Conservation (phyloP, 2,888 invertebrate genomes). For the Zelleria hepariella region DNA sequence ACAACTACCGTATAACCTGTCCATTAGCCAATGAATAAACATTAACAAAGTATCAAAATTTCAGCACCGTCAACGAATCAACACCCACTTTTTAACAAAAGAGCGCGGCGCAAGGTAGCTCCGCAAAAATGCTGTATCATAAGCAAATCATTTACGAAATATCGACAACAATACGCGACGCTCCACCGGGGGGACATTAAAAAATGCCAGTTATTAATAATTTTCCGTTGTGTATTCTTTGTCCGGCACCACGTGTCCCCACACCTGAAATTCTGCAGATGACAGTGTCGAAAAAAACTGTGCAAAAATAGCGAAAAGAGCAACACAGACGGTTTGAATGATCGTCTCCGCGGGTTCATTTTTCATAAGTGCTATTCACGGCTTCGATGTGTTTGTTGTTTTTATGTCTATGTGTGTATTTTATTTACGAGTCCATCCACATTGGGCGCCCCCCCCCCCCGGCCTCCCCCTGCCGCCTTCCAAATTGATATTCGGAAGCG, state of each 20-base stretch:
- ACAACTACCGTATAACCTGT: slow-evolving; percentile 45
- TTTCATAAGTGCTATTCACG: slow-evolving; percentile 72
- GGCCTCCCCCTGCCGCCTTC: slow-evolving; percentile 33
- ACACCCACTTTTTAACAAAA: slow-evolving; percentile 48
- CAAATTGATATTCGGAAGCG: slow-evolving; percentile 69
- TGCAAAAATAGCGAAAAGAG: slow-evolving; percentile 43
- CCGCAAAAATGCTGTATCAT: slow-evolving; percentile 58
- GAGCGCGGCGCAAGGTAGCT: slow-evolving; percentile 37
- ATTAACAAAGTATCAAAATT: slow-evolving; percentile 39
- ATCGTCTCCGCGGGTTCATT: slow-evolving; percentile 72
- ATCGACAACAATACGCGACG: slow-evolving; percentile 68
- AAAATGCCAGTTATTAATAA: slow-evolving; percentile 71
- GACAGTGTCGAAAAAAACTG: slow-evolving; percentile 62
- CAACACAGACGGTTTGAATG: slow-evolving; percentile 72
- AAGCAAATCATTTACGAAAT: slow-evolving; percentile 70
- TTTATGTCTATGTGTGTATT: slow-evolving; percentile 25
- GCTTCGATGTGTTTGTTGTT: slow-evolving; percentile 64
- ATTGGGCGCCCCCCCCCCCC: slow-evolving; percentile 24
- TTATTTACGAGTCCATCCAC: slow-evolving; percentile 48
- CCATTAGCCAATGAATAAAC: slow-evolving; percentile 65
- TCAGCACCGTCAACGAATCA: slow-evolving; percentile 42
- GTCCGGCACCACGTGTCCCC: slow-evolving; percentile 66
- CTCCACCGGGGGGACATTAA: slow-evolving; percentile 51
- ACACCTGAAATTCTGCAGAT: slow-evolving; percentile 67
- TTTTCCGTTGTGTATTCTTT: slow-evolving; percentile 45